A percentile compares a stretch with the other conserved stretches of the same genome.
Evolutionary conservation across 2,113 vertebrate species (phyloP).

Genomic region (Tinamus guttatus): DNA sequence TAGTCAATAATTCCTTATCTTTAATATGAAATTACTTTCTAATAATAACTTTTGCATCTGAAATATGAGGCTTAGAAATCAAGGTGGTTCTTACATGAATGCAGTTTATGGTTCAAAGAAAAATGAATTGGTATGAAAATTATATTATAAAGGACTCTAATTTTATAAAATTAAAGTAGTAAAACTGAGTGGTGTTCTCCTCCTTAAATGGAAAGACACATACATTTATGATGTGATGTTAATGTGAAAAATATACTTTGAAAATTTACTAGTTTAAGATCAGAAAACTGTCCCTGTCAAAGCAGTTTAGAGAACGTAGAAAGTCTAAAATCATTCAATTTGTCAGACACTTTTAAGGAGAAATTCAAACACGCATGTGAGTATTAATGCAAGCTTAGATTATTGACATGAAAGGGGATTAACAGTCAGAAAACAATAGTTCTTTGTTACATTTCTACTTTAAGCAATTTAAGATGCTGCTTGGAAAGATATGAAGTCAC

Average conservation of each 20-base stretch:
- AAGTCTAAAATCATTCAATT: conserved; percentile 3
- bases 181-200: not conserved
- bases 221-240: not conserved
- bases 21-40: conserved; percentile 22
- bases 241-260: not conserved
- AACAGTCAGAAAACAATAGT: conserved; percentile 48
- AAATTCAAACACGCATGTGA: conserved; percentile 26
- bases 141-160: not conserved
- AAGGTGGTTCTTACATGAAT: not conserved
- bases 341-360: not conserved
- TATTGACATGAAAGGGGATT: conserved; percentile 41
- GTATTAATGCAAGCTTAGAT: conserved; percentile 4
- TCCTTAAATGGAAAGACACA: not conserved
- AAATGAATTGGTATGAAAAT: not conserved
- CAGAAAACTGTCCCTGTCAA: not conserved
- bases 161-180: conserved; percentile 10
- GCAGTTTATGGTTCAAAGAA: not conserved
- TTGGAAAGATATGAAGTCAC: conserved; percentile 55
- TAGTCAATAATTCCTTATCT: conserved; percentile 44
- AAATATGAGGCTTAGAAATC: not conserved
- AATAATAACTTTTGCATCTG: not conserved
- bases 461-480: conserved; percentile 34
- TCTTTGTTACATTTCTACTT: conserved; percentile 48
- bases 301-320: not conserved
- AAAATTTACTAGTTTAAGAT: conserved; percentile 15